Base-by-base conservation (phyloP, 1,140 invertebrate species). In the Acyrthosiphon pisum region DNA sequence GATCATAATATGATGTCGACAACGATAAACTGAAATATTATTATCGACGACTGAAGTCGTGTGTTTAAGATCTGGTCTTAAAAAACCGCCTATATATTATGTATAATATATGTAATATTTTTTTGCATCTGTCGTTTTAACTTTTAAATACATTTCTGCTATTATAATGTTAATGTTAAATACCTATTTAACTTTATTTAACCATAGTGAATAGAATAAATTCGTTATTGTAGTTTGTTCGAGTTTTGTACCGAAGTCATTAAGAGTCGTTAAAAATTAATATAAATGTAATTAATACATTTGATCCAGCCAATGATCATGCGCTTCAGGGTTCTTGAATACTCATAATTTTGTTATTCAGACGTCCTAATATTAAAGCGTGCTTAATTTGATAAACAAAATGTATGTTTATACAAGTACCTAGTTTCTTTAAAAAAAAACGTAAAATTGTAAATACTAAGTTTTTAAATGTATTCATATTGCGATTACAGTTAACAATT, bases 261-360 rank as follows among this genome's bases (percentile, higher is more conserved):
- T 91, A 46, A 76, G 60, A 56, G 23, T 90, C 46, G 37, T 81
- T 81, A 93, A 56, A 44, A 23, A 46, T 88, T 89, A 83, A 93
- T 56, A 53, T 90, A 84, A 89, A 84, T 50, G 48, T 37, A 53
- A 90, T 84, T 84, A 93, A 56, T 56, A n/a, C 26, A 90, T n/a
- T 90, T 56, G n/a, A 56, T 90, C 44, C 35, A 93, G n/a, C 60
- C 93, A 53, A n/a, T 53, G 18, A 88, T 35, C 26, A 93, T 50
- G 50, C 9, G 50, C 9, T 35, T 81, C 9, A 44, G 41, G 48
- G 8, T 4, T 56, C 87, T 46, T 50, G 18, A 53, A 37, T 53
- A 37, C 23, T 2, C 6, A 56, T 76, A 18, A 76, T 76, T 76
- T 76, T 76, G 60, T n/a, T 76, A 76, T n/a, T 30, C 60, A 76